Conservation (phyloP, 2,797 vertebrate genomes). For the Hippopotamyrus pictus region DNA sequence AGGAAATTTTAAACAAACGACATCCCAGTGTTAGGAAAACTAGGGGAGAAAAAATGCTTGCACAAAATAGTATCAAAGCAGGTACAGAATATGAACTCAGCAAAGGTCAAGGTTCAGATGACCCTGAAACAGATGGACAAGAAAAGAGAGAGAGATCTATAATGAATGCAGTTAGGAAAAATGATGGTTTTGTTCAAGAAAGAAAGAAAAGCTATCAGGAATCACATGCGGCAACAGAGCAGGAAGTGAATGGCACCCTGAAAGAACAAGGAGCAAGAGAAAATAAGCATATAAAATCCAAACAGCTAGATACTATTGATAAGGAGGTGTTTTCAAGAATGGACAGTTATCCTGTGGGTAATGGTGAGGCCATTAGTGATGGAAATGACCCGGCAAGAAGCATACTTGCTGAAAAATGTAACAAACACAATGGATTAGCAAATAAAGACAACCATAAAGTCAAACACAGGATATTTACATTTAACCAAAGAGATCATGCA, state of each 20-base stretch:
- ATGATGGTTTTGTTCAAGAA: background rate
- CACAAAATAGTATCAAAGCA: background rate
- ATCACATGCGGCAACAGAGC: background rate
- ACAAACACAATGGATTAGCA: background rate
- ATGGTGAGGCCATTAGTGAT: background rate
- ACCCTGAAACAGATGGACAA: background rate
- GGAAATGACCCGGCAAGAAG: background rate
- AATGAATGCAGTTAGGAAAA: background rate
- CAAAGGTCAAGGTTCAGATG: background rate
- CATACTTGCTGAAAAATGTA: background rate
- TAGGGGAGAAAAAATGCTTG: constrained; percentile 41
- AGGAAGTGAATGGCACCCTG: background rate
- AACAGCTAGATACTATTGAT: background rate
- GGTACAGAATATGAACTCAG: background rate
- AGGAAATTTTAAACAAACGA: constrained; percentile 20
- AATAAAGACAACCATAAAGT: background rate
- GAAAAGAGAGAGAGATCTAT: background rate
- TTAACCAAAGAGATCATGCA: constrained; percentile 4
- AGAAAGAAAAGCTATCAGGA: background rate
- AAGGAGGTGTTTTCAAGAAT: background rate
- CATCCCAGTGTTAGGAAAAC: constrained; percentile 48
- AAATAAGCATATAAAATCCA: background rate
- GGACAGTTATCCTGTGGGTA: background rate
- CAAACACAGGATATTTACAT: constrained; percentile 10
- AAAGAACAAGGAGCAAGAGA: background rate